phyloP scores from a whole-genome alignment of 2,797 vertebrate genomes.

The Denticeps clupeoides region DNA sequence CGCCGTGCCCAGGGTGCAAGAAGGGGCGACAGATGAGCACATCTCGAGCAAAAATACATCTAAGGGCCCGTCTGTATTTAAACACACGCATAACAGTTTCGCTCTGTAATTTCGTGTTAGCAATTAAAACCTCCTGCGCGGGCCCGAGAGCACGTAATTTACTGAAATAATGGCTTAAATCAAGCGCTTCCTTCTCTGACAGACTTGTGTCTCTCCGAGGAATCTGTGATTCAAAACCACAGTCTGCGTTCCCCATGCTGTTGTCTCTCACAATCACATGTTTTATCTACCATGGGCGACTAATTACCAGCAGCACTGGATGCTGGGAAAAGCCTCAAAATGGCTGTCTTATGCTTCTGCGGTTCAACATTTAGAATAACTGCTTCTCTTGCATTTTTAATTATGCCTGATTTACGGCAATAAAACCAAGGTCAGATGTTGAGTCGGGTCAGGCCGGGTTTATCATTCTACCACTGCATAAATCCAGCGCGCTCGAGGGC shows the following conservation, averaged over 20 bases:
- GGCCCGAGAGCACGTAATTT: conserved; percentile 53
- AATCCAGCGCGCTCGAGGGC: conserved; percentile 21
- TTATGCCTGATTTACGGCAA: conserved; percentile 48
- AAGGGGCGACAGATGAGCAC: conserved; percentile 27
- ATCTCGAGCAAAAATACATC: conserved; percentile 47
- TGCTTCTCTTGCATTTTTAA: conserved; percentile 44
- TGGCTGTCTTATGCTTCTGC: conserved; percentile 53
- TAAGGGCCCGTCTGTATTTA: conserved; percentile 44
- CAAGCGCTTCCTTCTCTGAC: conserved; percentile 54
- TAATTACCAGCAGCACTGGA: conserved; percentile 58
- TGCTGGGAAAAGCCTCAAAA: conserved; percentile 50
- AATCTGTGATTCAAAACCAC: conserved; percentile 59
- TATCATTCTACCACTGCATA: conserved; percentile 15
- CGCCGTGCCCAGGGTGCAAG: conserved; percentile 10
- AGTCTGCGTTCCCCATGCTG: conserved; percentile 56
- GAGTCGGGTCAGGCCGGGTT: conserved; percentile 42
- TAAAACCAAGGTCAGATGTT: conserved; percentile 46
- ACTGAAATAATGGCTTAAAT: conserved; percentile 63
- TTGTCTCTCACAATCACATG: conserved; percentile 56
- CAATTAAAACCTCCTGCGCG: conserved; percentile 61
- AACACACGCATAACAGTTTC: conserved; percentile 48
- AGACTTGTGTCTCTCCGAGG: conserved; percentile 58
- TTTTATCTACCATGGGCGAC: conserved; percentile 58
- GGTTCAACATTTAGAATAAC: conserved; percentile 48
- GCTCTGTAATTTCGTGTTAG: conserved; percentile 62